A percentile compares a stretch with the other conserved stretches of the same genome.
Evolutionary conservation across 2,888 invertebrate species (phyloP).

Genomic region (Acleris sparsana): DNA sequence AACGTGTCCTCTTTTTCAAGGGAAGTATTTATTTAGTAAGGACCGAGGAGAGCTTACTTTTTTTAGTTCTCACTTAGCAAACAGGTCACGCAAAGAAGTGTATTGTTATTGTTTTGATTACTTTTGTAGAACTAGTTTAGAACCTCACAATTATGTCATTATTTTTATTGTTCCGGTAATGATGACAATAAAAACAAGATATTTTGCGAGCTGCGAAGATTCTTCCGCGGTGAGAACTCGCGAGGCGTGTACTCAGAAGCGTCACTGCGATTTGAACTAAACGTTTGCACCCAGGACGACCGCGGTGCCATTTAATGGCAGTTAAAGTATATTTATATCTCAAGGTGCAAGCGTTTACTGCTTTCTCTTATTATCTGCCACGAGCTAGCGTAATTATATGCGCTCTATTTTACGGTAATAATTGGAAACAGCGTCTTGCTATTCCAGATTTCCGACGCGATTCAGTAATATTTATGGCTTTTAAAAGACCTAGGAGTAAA

Average conservation of each 20-base stretch:
- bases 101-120: too few relatives aligned
- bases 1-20: neutral
- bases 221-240: constrained; percentile 14
- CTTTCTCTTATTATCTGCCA: constrained; percentile 31
- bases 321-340: constrained; percentile 13
- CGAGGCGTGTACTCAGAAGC: constrained; percentile 16
- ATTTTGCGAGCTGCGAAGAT: constrained; percentile 9
- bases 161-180: neutral
- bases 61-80: too few relatives aligned
- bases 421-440: constrained; percentile 23
- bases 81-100: too few relatives aligned
- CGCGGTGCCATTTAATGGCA: constrained; percentile 15
- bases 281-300: constrained; percentile 15
- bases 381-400: constrained; percentile 18
- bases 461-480: constrained; percentile 22
- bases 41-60: too few relatives aligned
- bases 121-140: neutral
- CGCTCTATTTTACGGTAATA: constrained; percentile 29
- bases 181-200: constrained; percentile 8
- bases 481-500: constrained; percentile 13
- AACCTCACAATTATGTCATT: neutral
- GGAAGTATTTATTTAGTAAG: too few relatives aligned
- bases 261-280: constrained; percentile 12
- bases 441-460: constrained; percentile 15
- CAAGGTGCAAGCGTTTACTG: constrained; percentile 21